Conservation (phyloP, 2,113 vertebrate genomes). For the Echinops telfairi region DNA sequence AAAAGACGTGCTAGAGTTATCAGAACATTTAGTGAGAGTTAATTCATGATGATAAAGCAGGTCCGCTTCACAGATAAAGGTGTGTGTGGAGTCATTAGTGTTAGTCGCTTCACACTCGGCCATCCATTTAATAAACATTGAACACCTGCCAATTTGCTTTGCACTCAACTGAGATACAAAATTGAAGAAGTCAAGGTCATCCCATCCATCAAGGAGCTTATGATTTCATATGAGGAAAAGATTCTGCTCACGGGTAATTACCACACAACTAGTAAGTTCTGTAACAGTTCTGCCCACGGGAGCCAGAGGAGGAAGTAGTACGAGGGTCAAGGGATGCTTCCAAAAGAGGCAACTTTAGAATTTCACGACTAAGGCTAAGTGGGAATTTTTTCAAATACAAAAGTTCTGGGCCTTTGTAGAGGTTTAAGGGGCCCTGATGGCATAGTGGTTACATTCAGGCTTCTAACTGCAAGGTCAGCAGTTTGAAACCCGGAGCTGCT, state of each 20-base stretch:
- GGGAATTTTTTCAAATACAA: slow-evolving; percentile 3
- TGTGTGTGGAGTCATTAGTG: not conserved
- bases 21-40: not conserved
- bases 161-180: slow-evolving; percentile 35
- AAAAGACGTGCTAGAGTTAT: too few species aligned
- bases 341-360: slow-evolving; percentile 15
- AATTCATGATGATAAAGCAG: not conserved
- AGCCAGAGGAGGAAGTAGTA: not conserved
- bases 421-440: not conserved
- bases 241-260: not conserved
- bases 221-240: not conserved
- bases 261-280: not conserved
- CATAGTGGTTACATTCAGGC: too few species aligned
- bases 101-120: not conserved
- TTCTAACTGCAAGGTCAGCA: too few species aligned
- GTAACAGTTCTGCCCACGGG: not conserved
- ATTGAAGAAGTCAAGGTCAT: slow-evolving; percentile 31
- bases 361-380: not conserved
- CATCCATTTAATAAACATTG: not conserved
- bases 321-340: not conserved
- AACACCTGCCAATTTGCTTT: slow-evolving; percentile 18
- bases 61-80: not conserved
- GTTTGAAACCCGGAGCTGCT: too few species aligned
- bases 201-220: not conserved
- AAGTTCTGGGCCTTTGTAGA: not conserved